Evolutionary conservation across 2,888 invertebrate genomes (phyloP), one percentile per base, ranked within the genome.

Genomic region (Acleris holmiana): DNA sequence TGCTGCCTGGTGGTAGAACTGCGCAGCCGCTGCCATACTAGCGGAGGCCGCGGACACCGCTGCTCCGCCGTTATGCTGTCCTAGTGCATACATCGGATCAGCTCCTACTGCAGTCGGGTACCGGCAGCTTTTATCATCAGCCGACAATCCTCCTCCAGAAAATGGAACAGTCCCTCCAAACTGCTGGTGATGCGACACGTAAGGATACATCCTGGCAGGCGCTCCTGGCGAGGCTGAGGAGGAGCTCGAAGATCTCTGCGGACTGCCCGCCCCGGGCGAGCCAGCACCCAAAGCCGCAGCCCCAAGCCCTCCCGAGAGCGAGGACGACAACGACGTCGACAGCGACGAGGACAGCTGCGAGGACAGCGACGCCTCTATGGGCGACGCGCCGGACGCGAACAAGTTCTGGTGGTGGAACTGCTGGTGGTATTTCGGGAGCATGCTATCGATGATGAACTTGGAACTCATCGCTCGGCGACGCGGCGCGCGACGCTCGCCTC

Each of bases 361-460:
- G 83, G 85, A 94, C 86, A 86, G 91, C 93, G 91, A 94, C 94
- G 89, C 94, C 94, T 84, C 95, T 93, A 94, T 95, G 93, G 90
- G 96, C 94, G 94, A 95, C 94, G 92, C 95, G 93, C 93, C 95
- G 93, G 93, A 89, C 86, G 93, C 90, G 88, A 93, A 93, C 85
- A 93, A 82, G 84, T 92, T 93, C 88, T 92, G 93, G 73, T 92
- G 95, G 85, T 95, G 95, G 89, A 96, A 95, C 90, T 93, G 93
- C 90, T 94, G 94, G 88, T 94, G 97, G 94, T 98, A 98, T 95
- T 98, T 98, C 84, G 98, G 98, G 94, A 98, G 96, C 97, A 98
- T 98, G 95, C 97, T 97, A 97, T 98, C 98, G 94, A 98, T 97
- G 95, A 97, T 97, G 95, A 98, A 98, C 96, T 98, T 98, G 95